Evolutionary conservation across 1,140 invertebrate genomes (phyloP).

Genomic region (Aleiodes sp.): DNA sequence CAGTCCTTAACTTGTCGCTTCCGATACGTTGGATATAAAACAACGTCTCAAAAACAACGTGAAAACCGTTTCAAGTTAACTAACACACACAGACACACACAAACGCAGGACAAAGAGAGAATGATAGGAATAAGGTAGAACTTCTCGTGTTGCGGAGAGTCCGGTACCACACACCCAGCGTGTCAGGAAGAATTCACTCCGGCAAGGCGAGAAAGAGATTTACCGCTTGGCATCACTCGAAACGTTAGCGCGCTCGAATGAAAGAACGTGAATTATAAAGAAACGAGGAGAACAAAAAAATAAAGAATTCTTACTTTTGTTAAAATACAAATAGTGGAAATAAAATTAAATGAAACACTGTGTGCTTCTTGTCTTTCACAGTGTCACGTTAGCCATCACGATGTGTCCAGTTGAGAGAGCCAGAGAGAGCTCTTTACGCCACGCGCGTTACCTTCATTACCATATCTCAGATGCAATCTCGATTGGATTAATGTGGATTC

Average conservation of each 20-base stretch:
- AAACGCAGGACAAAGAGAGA: too few species aligned
- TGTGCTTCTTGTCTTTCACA: slow-evolving; percentile 61
- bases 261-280: slow-evolving; percentile 29
- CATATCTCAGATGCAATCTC: slow-evolving; percentile 66
- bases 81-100: too few species aligned
- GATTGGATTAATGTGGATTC: slow-evolving; percentile 59
- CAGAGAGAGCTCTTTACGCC: slow-evolving; percentile 49
- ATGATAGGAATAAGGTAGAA: too few species aligned
- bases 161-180: not conserved
- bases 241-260: not conserved
- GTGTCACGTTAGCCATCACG: slow-evolving; percentile 58
- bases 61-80: not conserved
- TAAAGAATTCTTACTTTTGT: slow-evolving; percentile 9
- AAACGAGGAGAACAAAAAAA: slow-evolving; percentile 4
- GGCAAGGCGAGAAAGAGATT: slow-evolving; percentile 65
- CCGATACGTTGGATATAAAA: not conserved
- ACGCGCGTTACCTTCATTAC: slow-evolving; percentile 64
- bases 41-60: not conserved
- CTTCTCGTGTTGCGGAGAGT: too few species aligned
- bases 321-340: slow-evolving; percentile 51
- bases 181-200: slow-evolving; percentile 50
- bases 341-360: slow-evolving; percentile 1
- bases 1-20: slow-evolving; percentile 1
- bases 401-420: slow-evolving; percentile 27
- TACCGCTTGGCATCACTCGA: slow-evolving; percentile 43